Percentiles rank a stretch among this genome's conserved stretches.
Conservation (phyloP, 2,113 vertebrate genomes). For the Elachura formosa region DNA sequence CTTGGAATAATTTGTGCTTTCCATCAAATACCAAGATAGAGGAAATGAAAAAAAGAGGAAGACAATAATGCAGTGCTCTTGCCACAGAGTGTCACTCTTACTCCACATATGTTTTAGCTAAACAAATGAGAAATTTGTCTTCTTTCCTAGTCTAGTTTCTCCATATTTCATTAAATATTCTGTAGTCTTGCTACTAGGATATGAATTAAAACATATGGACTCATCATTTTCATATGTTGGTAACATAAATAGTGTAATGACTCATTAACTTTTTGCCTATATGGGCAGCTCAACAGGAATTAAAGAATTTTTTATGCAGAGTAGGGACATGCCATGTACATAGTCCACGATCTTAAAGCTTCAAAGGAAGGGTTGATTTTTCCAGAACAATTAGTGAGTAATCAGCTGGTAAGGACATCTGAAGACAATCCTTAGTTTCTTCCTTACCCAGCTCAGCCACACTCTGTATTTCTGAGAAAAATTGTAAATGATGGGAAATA, state of each 20-base stretch:
- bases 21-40: background rate
- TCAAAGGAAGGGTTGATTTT: background rate
- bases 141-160: background rate
- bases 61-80: background rate
- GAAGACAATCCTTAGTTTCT: background rate
- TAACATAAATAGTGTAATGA: background rate
- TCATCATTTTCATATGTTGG: background rate
- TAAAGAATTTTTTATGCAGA: background rate
- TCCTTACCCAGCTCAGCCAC: background rate
- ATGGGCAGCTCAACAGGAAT: background rate
- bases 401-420: background rate
- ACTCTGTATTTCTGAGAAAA: background rate
- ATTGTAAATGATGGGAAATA: background rate
- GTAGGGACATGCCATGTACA: background rate
- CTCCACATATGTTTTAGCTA: background rate
- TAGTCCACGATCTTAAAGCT: background rate
- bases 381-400: background rate
- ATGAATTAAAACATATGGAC: background rate
- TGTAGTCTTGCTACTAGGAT: background rate
- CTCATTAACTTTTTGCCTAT: background rate
- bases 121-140: background rate
- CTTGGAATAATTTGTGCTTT: background rate
- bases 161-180: background rate
- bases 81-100: constrained; percentile 68
- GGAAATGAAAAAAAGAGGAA: background rate